Conservation (phyloP, 2,888 invertebrate genomes). For the Ganaspis brasiliensis region DNA sequence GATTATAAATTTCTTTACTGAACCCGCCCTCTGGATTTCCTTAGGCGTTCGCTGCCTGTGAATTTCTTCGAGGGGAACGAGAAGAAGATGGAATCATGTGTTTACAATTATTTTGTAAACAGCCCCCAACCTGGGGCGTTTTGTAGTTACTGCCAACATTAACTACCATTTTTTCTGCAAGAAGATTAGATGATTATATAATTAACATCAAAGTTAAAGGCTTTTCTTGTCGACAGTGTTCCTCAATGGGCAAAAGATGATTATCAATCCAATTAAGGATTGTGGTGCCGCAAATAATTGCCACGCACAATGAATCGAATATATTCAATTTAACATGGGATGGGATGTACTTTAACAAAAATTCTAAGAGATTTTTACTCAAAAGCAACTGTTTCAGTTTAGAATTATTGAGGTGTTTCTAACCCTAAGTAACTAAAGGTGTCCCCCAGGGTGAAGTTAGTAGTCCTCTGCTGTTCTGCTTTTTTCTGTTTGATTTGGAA, state of each 20-base stretch:
- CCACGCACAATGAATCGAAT: too few relatives aligned
- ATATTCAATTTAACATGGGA: too few relatives aligned
- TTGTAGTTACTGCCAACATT: neutral
- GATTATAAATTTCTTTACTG: constrained; percentile 53
- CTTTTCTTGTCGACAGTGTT: neutral
- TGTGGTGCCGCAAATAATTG: too few relatives aligned
- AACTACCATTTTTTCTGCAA: neutral
- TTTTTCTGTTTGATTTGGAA: neutral
- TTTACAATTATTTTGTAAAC: constrained; percentile 34
- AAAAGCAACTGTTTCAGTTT: too few relatives aligned
- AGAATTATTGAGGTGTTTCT: neutral
- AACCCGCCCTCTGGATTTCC: constrained; percentile 37
- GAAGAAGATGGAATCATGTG: constrained; percentile 26
- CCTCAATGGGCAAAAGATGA: too few relatives aligned
- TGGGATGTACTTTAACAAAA: too few relatives aligned
- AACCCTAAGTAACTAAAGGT: neutral
- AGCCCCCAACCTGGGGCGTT: neutral
- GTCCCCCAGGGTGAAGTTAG: neutral
- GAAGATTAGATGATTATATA: neutral
- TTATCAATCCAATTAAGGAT: too few relatives aligned
- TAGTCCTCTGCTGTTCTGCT: neutral
- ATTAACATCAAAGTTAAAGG: neutral
- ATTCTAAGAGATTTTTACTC: too few relatives aligned
- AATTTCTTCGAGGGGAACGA: constrained; percentile 17
- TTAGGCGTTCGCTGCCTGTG: constrained; percentile 18